Evolutionary conservation across 2,797 vertebrate genomes (phyloP), one percentile per base, ranked within the genome.

Genomic region (Iguana delicatissima): DNA sequence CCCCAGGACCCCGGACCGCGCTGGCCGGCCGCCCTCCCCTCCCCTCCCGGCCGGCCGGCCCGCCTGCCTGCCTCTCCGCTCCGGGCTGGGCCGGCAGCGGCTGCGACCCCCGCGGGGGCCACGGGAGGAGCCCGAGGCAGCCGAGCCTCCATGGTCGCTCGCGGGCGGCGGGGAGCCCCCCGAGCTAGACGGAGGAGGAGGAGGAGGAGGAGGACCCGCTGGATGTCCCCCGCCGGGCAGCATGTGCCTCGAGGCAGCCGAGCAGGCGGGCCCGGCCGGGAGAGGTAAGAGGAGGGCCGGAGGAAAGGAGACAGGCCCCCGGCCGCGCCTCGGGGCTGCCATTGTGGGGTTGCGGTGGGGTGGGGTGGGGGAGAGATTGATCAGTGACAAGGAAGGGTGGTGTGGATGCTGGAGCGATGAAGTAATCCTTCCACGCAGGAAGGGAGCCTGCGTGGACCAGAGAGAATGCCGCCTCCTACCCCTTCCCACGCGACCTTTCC

Each of bases 191-290:
- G 42, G 35, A 38, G 73, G 20, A 38, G 38, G 20, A 18, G 64
- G 46, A 55, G 32, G 32, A 55, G 26, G 46, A 80, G 26, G 24
- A 10, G 38, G 57, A 69, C 32, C 10, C 5, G 46, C 64, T 32
- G 73, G 55, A 77, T n/a, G 55, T 9, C 22, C 74, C 50, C 29
- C 26, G 32, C 55, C 52, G 22, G 57, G 69, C 90, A 64, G 90
- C 82, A 85, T 81, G 90, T 26, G 76, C 76, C 83, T 83, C 76
- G n/a, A 35, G 87, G 83, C 82, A 42, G 83, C 76, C 77, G 1
- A 29, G 67, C 82, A 80, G 67, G 38, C n/a, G 57, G 67, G 77
- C 83, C 24, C 35, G 77, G 76, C 38, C 5, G 38, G 67, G 50
- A 38, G 55, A 89, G 87, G 87, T 89, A 89, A 59, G 62, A 20